A percentile compares a stretch with the other conserved stretches of the same genome.
Conservation (phyloP, 2,797 vertebrate species). For the Anableps anableps region DNA sequence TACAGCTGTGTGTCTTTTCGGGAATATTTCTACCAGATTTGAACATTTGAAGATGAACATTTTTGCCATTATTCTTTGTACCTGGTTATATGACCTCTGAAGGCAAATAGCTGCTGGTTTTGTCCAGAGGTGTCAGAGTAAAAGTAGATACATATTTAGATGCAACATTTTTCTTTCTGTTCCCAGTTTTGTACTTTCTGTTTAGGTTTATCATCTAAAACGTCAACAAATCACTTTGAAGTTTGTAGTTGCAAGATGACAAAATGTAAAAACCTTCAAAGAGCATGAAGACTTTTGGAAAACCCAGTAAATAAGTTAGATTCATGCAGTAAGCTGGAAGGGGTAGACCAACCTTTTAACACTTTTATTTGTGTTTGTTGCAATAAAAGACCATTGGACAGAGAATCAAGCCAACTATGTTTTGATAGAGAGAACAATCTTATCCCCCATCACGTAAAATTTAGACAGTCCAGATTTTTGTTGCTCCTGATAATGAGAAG, state of each 20-base stretch:
- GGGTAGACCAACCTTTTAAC: not conserved
- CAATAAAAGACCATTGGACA: not conserved
- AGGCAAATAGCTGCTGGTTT: not conserved
- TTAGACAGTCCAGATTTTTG: not conserved
- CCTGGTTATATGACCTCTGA: too few species aligned
- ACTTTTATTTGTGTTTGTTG: not conserved
- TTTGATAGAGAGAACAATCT: not conserved
- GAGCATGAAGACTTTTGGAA: not conserved
- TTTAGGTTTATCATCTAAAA: not conserved
- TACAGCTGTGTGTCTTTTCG: not conserved
- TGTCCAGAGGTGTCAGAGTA: not conserved
- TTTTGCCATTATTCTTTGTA: not conserved
- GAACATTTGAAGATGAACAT: too few species aligned
- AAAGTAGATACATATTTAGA: not conserved
- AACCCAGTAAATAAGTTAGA: too few species aligned
- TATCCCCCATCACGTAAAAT: not conserved
- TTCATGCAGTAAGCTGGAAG: not conserved
- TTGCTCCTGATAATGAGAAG: conserved; percentile 15
- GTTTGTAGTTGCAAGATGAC: not conserved
- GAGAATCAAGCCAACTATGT: not conserved
- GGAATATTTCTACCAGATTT: not conserved
- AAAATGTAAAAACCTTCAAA: not conserved
- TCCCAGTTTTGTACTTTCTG: not conserved
- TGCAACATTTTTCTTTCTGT: not conserved
- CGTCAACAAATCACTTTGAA: not conserved